Evolutionary conservation across 2,888 invertebrate genomes (phyloP), one percentile per base, ranked within the genome.

Genomic region (Apotomis turbidana): DNA sequence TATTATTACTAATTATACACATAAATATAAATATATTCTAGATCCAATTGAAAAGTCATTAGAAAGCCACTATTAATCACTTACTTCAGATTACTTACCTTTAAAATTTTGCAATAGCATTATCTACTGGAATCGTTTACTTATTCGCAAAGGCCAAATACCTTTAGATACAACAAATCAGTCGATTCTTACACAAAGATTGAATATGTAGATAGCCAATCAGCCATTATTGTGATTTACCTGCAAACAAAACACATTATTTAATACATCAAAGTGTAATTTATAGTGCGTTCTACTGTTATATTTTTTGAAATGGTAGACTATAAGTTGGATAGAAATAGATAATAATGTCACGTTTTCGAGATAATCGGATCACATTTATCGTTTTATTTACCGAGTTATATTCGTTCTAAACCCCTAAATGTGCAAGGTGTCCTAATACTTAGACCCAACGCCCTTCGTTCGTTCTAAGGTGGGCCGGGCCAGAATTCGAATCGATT

Each of bases 31-130:
- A n/a, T n/a, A n/a, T n/a, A n/a, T n/a, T n/a, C n/a, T n/a, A n/a
- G n/a, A n/a, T n/a, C n/a, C n/a, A n/a, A n/a, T n/a, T n/a, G n/a
- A n/a, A n/a, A n/a, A n/a, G n/a, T n/a, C n/a, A n/a, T n/a, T n/a
- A n/a, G n/a, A n/a, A n/a, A n/a, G n/a, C n/a, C n/a, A n/a, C n/a
- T n/a, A n/a, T n/a, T 15, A 27, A 27, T 27, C 27, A 27, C 1
- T 27, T 2, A 27, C 2, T 27, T 27, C 27, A 27, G 27, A 15
- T 6, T 9, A 55, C 77, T 66, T 38, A 87, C 87, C 87, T 83
- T 79, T 86, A 27, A 86, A 76, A 71, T 83, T 81, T 75, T 79
- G 80, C 70, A 83, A 71, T 71, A 82, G 79, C 62, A 85, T 83
- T 85, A 85, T 85, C 75, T 75, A 76, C 44, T 44, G 59, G 3